These are phyloP conservation scores for Ceyx melanurus DNA, from an alignment of 2,113 vertebrate genomes.

Conservation along the genomic window DNA sequence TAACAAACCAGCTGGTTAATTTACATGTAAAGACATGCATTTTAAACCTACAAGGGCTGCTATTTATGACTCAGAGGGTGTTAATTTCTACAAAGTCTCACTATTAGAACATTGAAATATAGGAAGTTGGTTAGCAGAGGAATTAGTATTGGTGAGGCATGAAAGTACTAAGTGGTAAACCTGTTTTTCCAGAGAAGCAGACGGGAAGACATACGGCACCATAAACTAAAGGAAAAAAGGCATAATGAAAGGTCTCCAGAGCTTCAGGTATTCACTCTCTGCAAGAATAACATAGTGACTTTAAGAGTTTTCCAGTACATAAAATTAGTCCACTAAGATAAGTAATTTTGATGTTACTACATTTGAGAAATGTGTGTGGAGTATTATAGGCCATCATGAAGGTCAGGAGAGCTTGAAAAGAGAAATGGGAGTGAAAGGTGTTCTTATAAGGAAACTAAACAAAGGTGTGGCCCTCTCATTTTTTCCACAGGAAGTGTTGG, in stretches of 20 bases:
- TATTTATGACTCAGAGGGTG: not conserved
- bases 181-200: not conserved
- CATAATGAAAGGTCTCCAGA: not conserved
- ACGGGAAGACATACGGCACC: not conserved
- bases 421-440: not conserved
- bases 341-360: not conserved
- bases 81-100: not conserved
- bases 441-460: not conserved
- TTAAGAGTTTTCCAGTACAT: not conserved
- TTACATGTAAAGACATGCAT: not conserved
- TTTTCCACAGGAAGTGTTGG: not conserved
- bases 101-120: not conserved
- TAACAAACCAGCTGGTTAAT: not conserved
- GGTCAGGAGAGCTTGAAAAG: not conserved
- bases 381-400: not conserved
- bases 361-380: not conserved
- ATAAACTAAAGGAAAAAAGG: not conserved
- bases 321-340: not conserved
- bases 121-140: not conserved
- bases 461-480: not conserved
- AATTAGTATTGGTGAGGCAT: not conserved
- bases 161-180: not conserved
- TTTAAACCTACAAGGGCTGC: not conserved
- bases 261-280: not conserved
- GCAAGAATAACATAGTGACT: not conserved